Evolutionary conservation across 2,888 invertebrate species (phyloP).

Genomic region (Pollenia amentaria): DNA sequence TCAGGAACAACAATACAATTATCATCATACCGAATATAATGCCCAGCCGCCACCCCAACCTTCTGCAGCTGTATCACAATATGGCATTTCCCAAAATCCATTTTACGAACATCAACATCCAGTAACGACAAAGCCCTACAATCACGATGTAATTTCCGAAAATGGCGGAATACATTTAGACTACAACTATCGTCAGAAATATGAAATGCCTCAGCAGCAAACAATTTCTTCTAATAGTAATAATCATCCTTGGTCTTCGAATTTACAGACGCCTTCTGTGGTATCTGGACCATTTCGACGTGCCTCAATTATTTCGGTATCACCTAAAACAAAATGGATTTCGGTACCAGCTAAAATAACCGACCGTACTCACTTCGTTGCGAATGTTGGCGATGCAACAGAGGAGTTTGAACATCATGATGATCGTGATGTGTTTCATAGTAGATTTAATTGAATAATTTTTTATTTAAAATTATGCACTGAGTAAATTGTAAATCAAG

Average conservation of each 20-base stretch:
- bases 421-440: constrained; percentile 56
- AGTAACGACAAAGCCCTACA: background rate
- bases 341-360: constrained; percentile 64
- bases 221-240: background rate
- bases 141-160: background rate
- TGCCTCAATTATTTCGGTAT: constrained; percentile 57
- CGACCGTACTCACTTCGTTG: constrained; percentile 52
- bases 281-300: constrained; percentile 58
- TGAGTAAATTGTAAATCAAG: too few species aligned
- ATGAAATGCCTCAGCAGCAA: constrained; percentile 22
- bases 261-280: constrained; percentile 55
- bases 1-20: constrained; percentile 42
- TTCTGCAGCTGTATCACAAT: background rate
- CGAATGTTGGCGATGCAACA: background rate
- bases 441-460: constrained; percentile 28
- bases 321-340: constrained; percentile 67
- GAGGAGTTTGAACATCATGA: constrained; percentile 44
- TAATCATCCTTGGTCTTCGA: constrained; percentile 62
- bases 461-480: too few species aligned
- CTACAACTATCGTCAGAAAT: constrained; percentile 32
- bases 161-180: constrained; percentile 6
- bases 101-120: constrained; percentile 59
- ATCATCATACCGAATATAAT: constrained; percentile 58
- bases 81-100: constrained; percentile 37
- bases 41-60: constrained; percentile 35